Base-by-base conservation (phyloP, 2,797 vertebrate genomes). In the Danionella dracula region DNA sequence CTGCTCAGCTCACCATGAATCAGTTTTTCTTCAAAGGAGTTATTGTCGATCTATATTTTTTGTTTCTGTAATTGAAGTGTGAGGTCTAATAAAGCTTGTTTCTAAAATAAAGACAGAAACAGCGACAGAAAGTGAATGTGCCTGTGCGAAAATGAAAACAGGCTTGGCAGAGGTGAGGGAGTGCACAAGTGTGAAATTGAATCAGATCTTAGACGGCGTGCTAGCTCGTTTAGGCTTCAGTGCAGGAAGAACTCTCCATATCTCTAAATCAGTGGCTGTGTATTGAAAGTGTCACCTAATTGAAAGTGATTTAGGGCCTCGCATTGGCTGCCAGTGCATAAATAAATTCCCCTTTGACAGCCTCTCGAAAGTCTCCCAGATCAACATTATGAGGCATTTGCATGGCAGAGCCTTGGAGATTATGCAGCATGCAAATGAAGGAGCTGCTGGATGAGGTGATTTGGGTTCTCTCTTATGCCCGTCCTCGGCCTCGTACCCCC, bases 221-320 rank as follows among this genome's bases (percentile, higher is more conserved):
- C n/a, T 16, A 38, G 17, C 40, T 31, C 23, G 29, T 46, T 19
- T 46, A 27, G 37, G 27, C 55, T 60, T 51, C 23, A 41, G 41
- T 41, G 37, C 16, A 32, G 17, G 2, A 9, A 21, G 35, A 88
- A 87, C 83, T 87, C 87, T 86, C 85, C 85, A 87, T 88, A 87
- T 90, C 85, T 89, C 83, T 88, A 88, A 86, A 91, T 90, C 85
- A 88, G 83, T 73, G 34, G 76, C 82, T 81, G 79, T 81, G 85
- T 88, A 90, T 88, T 85, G 86, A 87, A 90, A 86, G 84, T 90
- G 89, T 89, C 87, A 89, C 83, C 84, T 90, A 90, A 91, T 62
- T 64, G 70, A 72, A 65, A 66, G 68, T 73, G 76, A 75, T 78
- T 75, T 68, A 59, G 48, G 48, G 48, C 45, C 16, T 20, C 9